Conservation (phyloP, 2,113 vertebrate species). For the Cryptotis parvus region DNA sequence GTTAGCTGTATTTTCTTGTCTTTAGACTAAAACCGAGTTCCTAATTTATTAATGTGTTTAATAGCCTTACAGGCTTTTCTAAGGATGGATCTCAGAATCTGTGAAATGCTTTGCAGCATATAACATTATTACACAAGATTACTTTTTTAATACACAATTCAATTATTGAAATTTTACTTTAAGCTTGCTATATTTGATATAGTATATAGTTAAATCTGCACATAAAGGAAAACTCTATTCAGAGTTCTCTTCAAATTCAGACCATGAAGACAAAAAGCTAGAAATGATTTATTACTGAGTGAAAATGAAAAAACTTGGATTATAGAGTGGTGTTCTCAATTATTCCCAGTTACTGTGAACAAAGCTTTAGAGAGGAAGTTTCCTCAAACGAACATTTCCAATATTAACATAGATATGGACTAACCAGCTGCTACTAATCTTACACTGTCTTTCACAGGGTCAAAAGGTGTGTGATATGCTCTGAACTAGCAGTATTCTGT, state of each 20-base stretch:
- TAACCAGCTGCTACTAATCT: background rate
- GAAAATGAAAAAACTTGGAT: conserved; percentile 34
- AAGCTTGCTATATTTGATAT: background rate
- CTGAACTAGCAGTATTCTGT: background rate
- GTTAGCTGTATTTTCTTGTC: background rate
- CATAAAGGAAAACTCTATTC: background rate
- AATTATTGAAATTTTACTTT: background rate
- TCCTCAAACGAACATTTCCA: background rate
- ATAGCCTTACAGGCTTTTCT: background rate
- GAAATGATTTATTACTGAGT: background rate
- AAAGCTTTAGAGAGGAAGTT: background rate
- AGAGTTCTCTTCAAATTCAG: conserved; percentile 21
- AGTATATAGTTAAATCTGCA: background rate
- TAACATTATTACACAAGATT: background rate
- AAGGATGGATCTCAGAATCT: background rate
- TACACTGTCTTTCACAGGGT: background rate
- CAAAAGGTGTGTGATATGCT: background rate
- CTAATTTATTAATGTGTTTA: background rate
- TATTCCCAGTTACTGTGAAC: background rate
- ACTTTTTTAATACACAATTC: background rate
- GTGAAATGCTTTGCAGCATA: background rate
- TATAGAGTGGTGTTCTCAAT: background rate
- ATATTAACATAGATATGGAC: background rate
- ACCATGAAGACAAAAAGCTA: background rate
- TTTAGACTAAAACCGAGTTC: background rate